These are phyloP conservation scores for Gastracanthus pulcherrimus DNA, from an alignment of 2,888 invertebrate species.

Conservation along the genomic window DNA sequence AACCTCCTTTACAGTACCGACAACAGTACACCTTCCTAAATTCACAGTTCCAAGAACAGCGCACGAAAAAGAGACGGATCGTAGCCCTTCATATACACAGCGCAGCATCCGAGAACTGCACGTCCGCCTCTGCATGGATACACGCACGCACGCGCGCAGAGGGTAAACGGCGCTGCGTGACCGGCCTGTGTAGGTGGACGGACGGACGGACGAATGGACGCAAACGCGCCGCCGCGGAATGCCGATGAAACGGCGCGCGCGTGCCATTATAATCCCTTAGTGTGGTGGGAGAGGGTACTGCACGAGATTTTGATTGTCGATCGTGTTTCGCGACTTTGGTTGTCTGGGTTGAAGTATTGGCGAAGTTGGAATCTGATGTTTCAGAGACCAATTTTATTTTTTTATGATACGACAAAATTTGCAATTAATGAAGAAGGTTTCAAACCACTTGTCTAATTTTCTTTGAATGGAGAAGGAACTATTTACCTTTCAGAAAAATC, in stretches of 20 bases:
- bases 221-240: constrained; percentile 8
- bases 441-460: too few relatives aligned
- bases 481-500: too few relatives aligned
- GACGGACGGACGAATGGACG: constrained; percentile 1
- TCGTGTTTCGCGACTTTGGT: background rate
- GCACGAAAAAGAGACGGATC: background rate
- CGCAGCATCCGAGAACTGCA: background rate
- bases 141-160: background rate
- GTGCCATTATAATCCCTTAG: constrained; percentile 12
- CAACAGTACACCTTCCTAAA: too few relatives aligned
- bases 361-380: background rate
- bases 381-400: too few relatives aligned
- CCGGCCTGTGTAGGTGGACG: constrained; percentile 7
- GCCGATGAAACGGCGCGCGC: constrained; percentile 11
- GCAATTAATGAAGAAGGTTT: too few relatives aligned
- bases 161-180: constrained; percentile 39
- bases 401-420: too few relatives aligned
- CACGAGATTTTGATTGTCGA: background rate
- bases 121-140: background rate
- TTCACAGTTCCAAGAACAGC: background rate
- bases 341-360: background rate
- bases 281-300: too few relatives aligned
- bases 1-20: too few relatives aligned
- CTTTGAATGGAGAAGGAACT: too few relatives aligned
- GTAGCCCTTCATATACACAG: background rate